Evolutionary conservation across 2,888 invertebrate species (phyloP), one percentile per base, ranked within the genome.

Genomic region (Amblyjoppa proteus): DNA sequence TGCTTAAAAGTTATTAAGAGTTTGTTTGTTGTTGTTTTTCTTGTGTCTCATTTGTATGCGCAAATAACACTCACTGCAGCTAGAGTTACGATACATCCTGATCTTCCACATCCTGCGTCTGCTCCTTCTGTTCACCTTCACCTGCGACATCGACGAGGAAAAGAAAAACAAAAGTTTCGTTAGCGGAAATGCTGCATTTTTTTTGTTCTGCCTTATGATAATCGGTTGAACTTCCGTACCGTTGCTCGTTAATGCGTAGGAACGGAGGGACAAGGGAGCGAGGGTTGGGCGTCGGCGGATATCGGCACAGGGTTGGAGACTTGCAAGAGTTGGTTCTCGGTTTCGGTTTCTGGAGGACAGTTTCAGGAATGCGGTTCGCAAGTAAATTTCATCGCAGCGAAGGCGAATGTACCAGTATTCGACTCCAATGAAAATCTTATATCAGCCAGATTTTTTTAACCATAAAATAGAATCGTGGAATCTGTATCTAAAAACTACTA

Each of bases 21-120:
- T 93, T 85, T 79, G 83, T 85, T 84, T 84, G 70, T 84, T 87
- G 53, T 84, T 86, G 71, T 83, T 91, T 91, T 91, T 92, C 90
- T 91, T 92, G 91, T 93, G 90, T 92, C 90, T 93, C 92, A 92
- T 90, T 93, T 92, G 90, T 93, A 93, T 94, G 92, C 94, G 92
- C 93, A 93, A 92, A 90, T 92, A 93, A 94, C 94, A 94, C 94
- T 93, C 94, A 94, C 93, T 93, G 93, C 92, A 93, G 91, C 92
- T 94, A 93, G 91, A 95, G 96, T 98, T 98, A 98, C 97, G 98
- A 98, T 95, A 98, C 98, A 95, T 98, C 98, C 95, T 98, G 98
- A 95, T 98, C 98, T 95, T 98, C 98, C 94, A 97, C 97, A 95
- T 98, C 98, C 95, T 98, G 98, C 94, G 98, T 96, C 95, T 97